Percentiles rank a stretch among this genome's conserved stretches.
Evolutionary conservation across 2,113 vertebrate genomes (phyloP).

Genomic region (Larimichthys crocea): DNA sequence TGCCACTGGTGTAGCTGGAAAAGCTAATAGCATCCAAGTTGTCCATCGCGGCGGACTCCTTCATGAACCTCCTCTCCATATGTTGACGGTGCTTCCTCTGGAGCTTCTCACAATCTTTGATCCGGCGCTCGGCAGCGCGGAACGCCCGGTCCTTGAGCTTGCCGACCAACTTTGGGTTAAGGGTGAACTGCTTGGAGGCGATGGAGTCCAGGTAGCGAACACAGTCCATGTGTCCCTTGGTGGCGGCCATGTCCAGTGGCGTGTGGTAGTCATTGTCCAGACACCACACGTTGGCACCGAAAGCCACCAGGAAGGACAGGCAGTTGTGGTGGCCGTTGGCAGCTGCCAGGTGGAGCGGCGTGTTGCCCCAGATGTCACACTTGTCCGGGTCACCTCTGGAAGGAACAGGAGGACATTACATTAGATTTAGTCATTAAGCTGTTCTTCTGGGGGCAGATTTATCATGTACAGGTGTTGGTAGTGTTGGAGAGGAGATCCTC

Average conservation of each 20-base stretch:
- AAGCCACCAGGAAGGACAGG: conserved; percentile 96
- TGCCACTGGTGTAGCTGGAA: conserved; percentile 90
- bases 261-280: conserved; percentile 99
- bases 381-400: conserved; percentile 95
- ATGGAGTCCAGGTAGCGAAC: conserved; percentile 97
- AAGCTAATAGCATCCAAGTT: conserved; percentile 92
- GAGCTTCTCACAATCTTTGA: conserved; percentile 93
- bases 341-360: conserved; percentile 94
- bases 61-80: conserved; percentile 93
- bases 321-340: conserved; percentile 95
- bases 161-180: conserved; percentile 93
- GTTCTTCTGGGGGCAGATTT: too few relatives aligned
- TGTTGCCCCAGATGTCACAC: conserved; percentile 99
- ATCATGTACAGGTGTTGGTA: too few relatives aligned
- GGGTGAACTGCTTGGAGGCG: conserved; percentile 93
- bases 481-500: too few relatives aligned
- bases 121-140: conserved; percentile 89
- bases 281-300: conserved; percentile 98
- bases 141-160: conserved; percentile 96
- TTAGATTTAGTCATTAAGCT: too few relatives aligned
- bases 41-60: conserved; percentile 88
- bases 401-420: conserved; percentile 10
- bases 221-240: conserved; percentile 96
- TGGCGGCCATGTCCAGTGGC: conserved; percentile 96
- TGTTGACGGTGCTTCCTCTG: conserved; percentile 92